Evolutionary conservation across 2,888 invertebrate genomes (phyloP).

Genomic region (Cordilura impudica): DNA sequence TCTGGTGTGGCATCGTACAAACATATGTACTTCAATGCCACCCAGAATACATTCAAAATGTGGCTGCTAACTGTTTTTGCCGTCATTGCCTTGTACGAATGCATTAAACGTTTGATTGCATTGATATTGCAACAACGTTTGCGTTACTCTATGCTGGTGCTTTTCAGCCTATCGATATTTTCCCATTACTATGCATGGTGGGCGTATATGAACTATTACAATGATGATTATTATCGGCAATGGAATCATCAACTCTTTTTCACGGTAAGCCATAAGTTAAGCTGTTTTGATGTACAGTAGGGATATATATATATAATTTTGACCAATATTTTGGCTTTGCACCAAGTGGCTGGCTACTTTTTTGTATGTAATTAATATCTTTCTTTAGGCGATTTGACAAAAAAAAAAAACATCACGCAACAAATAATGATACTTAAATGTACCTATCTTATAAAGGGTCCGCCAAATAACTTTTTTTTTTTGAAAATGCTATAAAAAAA

Average conservation of each 20-base stretch:
- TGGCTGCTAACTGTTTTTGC: conserved; percentile 82
- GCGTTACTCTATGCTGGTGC: conserved; percentile 81
- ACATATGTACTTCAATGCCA: conserved; percentile 85
- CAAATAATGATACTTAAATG: too few species aligned
- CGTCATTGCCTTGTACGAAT: conserved; percentile 82
- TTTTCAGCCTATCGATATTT: conserved; percentile 82
- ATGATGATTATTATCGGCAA: conserved; percentile 84
- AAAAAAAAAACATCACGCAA: too few species aligned
- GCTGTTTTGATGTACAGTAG: too few species aligned
- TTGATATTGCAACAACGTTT: conserved; percentile 79
- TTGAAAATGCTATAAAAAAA: too few species aligned
- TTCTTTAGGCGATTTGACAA: too few species aligned
- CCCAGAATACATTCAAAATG: conserved; percentile 83
- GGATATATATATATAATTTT: too few species aligned
- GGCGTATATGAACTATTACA: conserved; percentile 85
- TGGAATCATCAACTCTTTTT: conserved; percentile 85
- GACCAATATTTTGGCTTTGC: too few species aligned
- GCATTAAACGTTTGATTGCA: conserved; percentile 80
- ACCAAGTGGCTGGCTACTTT: too few species aligned
- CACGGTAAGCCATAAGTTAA: conserved; percentile 79
- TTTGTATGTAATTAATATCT: too few species aligned
- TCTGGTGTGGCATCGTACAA: conserved; percentile 84
- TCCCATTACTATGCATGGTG: conserved; percentile 86
- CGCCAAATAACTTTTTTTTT: too few species aligned
- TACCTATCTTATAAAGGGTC: too few species aligned